phyloP scores from a whole-genome alignment of 2,113 vertebrate species.

The Colistium nudipinnis region DNA sequence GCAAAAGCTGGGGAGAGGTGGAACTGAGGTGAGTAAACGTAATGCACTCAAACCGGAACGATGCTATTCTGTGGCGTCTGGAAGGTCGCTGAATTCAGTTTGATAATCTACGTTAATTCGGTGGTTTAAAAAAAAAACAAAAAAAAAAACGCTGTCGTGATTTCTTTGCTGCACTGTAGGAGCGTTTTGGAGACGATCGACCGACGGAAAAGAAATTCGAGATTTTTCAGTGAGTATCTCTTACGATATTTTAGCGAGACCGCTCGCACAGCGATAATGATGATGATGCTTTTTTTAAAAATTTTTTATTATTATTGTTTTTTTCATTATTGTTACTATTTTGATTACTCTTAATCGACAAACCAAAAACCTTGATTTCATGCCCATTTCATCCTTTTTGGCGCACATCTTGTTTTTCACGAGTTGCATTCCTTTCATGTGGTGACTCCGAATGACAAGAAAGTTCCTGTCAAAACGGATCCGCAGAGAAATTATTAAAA shows the following conservation, averaged over 20 bases:
- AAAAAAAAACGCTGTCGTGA: background rate
- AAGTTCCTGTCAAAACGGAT: background rate
- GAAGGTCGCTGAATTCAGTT: no score
- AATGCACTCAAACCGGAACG: background rate
- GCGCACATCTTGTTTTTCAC: no score
- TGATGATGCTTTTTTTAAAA: no score
- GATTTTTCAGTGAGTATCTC: constrained; percentile 79
- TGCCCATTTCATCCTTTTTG: background rate
- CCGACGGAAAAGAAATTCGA: constrained; percentile 74
- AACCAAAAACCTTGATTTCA: background rate
- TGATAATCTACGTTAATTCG: background rate
- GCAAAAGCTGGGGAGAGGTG: constrained; percentile 70
- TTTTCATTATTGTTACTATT: no score
- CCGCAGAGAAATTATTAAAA: background rate
- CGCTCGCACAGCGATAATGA: no score
- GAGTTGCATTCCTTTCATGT: no score
- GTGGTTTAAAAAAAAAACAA: background rate
- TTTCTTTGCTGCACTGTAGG: constrained; percentile 50
- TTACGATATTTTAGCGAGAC: background rate
- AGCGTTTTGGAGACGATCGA: constrained; percentile 55
- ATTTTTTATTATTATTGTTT: no score
- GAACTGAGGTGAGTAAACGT: constrained; percentile 74
- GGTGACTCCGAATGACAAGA: no score
- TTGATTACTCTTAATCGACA: background rate
- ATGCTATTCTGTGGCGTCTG: background rate